Conservation (phyloP, 1,140 invertebrate species). For the Teleogryllus occipitalis region DNA sequence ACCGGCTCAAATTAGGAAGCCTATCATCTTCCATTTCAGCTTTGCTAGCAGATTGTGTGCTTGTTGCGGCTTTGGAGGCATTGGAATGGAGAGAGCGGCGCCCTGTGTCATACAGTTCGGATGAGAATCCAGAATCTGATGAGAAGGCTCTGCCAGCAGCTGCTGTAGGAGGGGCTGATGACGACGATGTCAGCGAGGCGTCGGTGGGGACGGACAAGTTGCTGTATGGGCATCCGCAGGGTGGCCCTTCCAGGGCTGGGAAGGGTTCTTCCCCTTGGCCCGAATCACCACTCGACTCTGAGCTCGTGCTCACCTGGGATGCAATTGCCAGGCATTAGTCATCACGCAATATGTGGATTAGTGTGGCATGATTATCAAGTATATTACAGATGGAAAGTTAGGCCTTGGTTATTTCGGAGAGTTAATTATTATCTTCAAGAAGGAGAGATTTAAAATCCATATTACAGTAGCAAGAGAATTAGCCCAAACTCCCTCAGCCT, state of each 20-base stretch:
- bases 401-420: background rate
- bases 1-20: constrained; percentile 29
- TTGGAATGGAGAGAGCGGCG: constrained; percentile 35
- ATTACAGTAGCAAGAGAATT: no score
- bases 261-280: constrained; percentile 18
- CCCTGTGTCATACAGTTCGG: constrained; percentile 29
- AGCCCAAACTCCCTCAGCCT: no score
- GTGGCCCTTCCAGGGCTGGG: constrained; percentile 13
- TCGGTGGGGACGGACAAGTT: constrained; percentile 18
- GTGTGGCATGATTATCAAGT: background rate
- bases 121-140: constrained; percentile 44
- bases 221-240: constrained; percentile 17
- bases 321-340: background rate
- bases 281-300: constrained; percentile 15
- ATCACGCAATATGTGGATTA: background rate
- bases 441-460: no score
- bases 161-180: constrained; percentile 29
- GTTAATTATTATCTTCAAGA: no score
- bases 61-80: constrained; percentile 35
- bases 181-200: constrained; percentile 30
- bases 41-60: constrained; percentile 33
- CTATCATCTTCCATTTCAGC: constrained; percentile 27
- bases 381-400: background rate
- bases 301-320: constrained; percentile 17
- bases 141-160: constrained; percentile 38